These are phyloP conservation scores for Mirza zaza DNA, from an alignment of 2,113 vertebrate species.

Conservation along the genomic window DNA sequence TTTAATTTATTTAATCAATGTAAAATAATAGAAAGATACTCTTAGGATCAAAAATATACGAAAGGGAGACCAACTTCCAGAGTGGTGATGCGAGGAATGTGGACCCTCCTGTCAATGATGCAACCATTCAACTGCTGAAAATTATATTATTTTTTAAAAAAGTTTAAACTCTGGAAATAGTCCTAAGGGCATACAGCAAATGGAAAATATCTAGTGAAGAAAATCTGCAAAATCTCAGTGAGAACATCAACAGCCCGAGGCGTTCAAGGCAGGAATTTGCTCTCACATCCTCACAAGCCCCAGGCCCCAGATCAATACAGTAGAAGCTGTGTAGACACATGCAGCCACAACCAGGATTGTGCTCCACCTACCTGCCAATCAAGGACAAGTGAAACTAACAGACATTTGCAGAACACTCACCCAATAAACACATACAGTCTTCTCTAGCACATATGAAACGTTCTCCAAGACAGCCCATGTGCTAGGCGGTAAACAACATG, in stretches of 20 bases:
- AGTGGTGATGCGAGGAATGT: neutral
- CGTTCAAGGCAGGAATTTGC: neutral
- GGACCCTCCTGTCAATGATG: neutral
- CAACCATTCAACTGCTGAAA: neutral
- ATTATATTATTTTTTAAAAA: neutral
- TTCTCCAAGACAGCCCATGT: neutral
- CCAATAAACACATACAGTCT: neutral
- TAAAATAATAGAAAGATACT: neutral
- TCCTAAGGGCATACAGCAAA: neutral
- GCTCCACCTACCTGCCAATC: neutral
- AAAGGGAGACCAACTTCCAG: neutral
- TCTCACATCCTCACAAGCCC: neutral
- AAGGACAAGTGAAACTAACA: neutral
- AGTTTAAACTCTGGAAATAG: neutral
- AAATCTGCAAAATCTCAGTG: neutral
- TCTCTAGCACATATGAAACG: neutral
- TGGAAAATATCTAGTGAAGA: neutral
- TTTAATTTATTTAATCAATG: neutral
- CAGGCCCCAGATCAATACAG: neutral
- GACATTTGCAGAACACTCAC: neutral
- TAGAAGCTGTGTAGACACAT: neutral
- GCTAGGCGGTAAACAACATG: neutral
- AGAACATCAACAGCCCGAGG: neutral
- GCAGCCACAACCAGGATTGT: neutral
- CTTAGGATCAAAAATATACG: neutral